A percentile compares a stretch with the other conserved stretches of the same genome.
phyloP scores from a whole-genome alignment of 2,797 vertebrate genomes.

The Siniperca undulata region DNA sequence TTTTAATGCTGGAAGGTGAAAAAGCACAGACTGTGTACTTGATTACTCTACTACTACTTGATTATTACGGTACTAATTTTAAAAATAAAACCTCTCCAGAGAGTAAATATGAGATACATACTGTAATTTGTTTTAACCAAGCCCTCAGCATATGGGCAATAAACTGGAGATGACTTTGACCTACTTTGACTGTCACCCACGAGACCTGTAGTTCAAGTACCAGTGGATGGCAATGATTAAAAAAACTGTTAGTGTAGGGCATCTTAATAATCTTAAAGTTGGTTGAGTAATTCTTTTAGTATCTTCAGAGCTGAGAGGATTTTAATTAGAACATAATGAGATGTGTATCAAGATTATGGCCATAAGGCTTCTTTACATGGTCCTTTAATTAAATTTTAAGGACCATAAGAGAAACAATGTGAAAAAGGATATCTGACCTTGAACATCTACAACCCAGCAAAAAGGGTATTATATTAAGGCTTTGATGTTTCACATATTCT shows the following conservation, averaged over 20 bases:
- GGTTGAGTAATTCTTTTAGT: constrained; percentile 12
- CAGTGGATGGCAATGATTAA: not conserved
- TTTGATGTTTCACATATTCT: constrained; percentile 52
- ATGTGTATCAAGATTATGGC: constrained; percentile 13
- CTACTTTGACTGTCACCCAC: constrained; percentile 1
- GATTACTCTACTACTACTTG: not conserved
- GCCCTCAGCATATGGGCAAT: not conserved
- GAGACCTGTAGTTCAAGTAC: not conserved
- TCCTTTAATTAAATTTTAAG: constrained; percentile 17
- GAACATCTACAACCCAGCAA: constrained; percentile 32
- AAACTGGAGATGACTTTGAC: constrained; percentile 17
- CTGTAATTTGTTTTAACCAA: not conserved
- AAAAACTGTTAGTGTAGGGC: not conserved
- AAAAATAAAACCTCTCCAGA: not conserved
- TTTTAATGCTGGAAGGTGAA: not conserved
- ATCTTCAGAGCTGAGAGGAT: not conserved
- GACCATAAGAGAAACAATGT: constrained; percentile 1
- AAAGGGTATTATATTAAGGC: constrained; percentile 44
- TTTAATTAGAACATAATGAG: constrained; percentile 35
- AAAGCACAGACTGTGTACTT: not conserved
- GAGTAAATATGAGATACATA: not conserved
- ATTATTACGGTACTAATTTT: not conserved
- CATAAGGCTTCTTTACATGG: constrained; percentile 13
- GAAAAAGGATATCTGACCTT: constrained; percentile 48
- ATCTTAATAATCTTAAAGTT: constrained; percentile 18